Conservation (phyloP, 2,888 invertebrate genomes). For the Tromatobia lineatoria region DNA sequence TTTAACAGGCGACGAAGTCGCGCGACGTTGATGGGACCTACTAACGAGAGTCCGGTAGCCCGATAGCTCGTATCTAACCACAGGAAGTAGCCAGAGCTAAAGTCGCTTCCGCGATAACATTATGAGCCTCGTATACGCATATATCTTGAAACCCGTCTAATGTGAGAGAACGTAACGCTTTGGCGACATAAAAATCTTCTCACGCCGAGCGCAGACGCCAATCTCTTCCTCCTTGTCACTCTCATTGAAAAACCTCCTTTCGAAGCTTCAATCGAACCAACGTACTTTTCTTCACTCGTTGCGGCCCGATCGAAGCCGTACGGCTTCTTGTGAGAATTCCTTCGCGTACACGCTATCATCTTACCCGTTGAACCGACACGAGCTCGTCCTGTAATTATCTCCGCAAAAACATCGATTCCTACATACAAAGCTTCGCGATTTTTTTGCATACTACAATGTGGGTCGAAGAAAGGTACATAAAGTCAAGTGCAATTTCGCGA, state of each 20-base stretch:
- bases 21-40: conserved; percentile 18
- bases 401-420: conserved; percentile 37
- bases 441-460: not conserved
- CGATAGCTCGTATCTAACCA: conserved; percentile 65
- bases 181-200: conserved; percentile 58
- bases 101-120: conserved; percentile 59
- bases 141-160: conserved; percentile 55
- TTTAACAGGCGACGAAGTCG: not conserved
- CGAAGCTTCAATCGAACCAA: conserved; percentile 36
- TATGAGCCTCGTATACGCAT: conserved; percentile 50
- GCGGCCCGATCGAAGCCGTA: conserved; percentile 49
- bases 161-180: conserved; percentile 63
- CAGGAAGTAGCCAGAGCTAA: conserved; percentile 69
- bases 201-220: conserved; percentile 48
- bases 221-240: conserved; percentile 7
- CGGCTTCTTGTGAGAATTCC: conserved; percentile 79
- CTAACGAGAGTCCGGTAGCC: conserved; percentile 17
- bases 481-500: not conserved
- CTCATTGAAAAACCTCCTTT: conserved; percentile 18
- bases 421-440: not conserved
- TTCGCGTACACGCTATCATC: conserved; percentile 71
- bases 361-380: conserved; percentile 68
- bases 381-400: conserved; percentile 45
- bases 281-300: conserved; percentile 45
- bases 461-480: not conserved